Evolutionary conservation across 2,797 vertebrate genomes (phyloP).

Genomic region (Mionectes olivaceus): DNA sequence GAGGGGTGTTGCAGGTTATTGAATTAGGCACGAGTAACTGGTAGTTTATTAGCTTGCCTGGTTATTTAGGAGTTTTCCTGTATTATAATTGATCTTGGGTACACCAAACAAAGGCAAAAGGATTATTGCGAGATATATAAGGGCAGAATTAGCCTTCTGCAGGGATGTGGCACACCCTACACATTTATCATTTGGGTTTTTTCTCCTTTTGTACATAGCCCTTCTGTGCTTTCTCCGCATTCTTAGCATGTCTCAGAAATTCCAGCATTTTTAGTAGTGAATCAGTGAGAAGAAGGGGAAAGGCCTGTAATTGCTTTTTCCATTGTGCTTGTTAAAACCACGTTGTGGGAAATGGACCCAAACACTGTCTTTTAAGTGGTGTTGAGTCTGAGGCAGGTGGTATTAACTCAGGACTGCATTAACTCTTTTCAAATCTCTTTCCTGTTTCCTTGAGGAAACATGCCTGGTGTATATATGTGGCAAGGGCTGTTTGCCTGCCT

Average conservation of each 20-base stretch:
- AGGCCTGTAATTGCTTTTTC: constrained; percentile 67
- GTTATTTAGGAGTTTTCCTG: constrained; percentile 14
- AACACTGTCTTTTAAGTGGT: constrained; percentile 76
- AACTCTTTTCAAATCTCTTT: constrained; percentile 71
- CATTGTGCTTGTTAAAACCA: constrained; percentile 70
- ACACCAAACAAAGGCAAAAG: not conserved
- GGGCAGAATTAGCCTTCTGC: not conserved
- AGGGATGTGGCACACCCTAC: not conserved
- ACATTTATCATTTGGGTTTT: constrained; percentile 2
- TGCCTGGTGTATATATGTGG: constrained; percentile 65
- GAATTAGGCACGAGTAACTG: not conserved
- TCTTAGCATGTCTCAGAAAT: constrained; percentile 68
- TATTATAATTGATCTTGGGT: not conserved
- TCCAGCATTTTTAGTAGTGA: constrained; percentile 55
- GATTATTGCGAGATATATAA: not conserved
- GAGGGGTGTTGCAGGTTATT: not conserved
- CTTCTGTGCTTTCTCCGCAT: constrained; percentile 33
- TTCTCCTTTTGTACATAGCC: not conserved
- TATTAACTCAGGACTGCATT: constrained; percentile 70
- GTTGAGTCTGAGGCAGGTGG: constrained; percentile 76
- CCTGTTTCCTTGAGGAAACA: constrained; percentile 69
- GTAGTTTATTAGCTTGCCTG: not conserved
- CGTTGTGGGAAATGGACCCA: constrained; percentile 73
- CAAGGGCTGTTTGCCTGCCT: constrained; percentile 71
- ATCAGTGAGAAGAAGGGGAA: constrained; percentile 49